Evolutionary conservation across 2,113 vertebrate genomes (phyloP).

Genomic region (Rhinopithecus roxellana): DNA sequence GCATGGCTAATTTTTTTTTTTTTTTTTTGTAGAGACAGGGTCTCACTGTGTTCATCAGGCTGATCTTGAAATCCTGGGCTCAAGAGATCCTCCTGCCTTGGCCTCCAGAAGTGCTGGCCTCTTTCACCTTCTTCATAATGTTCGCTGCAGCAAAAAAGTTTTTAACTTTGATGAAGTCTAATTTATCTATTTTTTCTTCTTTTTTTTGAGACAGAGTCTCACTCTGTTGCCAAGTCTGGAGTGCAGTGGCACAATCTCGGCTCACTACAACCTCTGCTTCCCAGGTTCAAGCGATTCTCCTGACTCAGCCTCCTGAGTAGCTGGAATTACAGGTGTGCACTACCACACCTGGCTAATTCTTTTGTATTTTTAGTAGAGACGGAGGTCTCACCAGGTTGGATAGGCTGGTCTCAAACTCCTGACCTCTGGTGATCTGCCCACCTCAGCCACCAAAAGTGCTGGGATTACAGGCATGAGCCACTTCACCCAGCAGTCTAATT

Average conservation of each 20-base stretch:
- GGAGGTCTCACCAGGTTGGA: not conserved
- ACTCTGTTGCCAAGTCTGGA: not conserved
- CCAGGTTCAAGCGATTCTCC: not conserved
- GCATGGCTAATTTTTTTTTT: no score
- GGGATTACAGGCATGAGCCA: not conserved
- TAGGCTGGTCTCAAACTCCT: not conserved
- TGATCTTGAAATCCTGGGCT: no score
- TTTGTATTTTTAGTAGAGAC: not conserved
- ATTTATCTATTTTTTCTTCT: not conserved
- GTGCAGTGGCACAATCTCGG: not conserved
- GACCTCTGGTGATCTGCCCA: not conserved
- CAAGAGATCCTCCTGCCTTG: no score
- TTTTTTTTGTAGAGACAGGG: no score
- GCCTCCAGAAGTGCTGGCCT: no score
- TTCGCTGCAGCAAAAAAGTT: not conserved
- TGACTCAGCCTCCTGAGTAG: not conserved
- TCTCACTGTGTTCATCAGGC: no score
- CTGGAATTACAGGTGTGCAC: not conserved
- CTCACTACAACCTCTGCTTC: not conserved
- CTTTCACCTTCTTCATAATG: conserved; percentile 32
- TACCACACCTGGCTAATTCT: not conserved
- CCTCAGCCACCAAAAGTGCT: not conserved
- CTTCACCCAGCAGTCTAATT: no score
- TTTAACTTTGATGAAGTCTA: conserved; percentile 23
- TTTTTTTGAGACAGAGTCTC: not conserved